Conservation (phyloP, 2,888 invertebrate species). For the Mesochorus sp. region DNA sequence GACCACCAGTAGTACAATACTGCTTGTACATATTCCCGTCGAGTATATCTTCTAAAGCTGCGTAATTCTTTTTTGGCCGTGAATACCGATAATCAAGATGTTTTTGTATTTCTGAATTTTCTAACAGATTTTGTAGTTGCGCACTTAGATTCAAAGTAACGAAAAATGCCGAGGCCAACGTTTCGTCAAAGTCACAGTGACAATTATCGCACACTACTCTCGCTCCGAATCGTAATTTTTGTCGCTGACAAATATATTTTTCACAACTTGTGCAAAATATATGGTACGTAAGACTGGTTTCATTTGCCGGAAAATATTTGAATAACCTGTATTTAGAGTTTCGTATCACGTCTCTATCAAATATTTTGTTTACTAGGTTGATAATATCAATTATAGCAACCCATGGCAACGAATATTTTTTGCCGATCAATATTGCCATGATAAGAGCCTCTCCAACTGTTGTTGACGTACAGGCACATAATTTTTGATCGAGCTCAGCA, state of each 20-base stretch:
- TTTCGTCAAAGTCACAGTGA: too few relatives aligned
- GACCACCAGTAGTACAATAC: neutral
- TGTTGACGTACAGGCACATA: too few relatives aligned
- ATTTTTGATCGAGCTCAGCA: too few relatives aligned
- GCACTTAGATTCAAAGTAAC: neutral
- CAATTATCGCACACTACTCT: too few relatives aligned
- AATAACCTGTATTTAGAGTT: conserved; percentile 36
- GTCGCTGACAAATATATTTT: too few relatives aligned
- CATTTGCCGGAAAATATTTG: conserved; percentile 25
- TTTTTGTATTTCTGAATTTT: neutral
- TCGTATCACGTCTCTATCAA: conserved; percentile 10
- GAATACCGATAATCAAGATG: neutral
- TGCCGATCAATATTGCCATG: conserved; percentile 19
- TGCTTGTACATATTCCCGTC: neutral
- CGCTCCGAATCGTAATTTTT: too few relatives aligned
- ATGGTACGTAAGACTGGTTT: neutral
- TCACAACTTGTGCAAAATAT: conserved; percentile 13
- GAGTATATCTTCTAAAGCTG: conserved; percentile 1
- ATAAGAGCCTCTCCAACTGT: conserved; percentile 21
- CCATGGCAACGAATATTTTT: conserved; percentile 12
- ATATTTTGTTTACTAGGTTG: conserved; percentile 31
- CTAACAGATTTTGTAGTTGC: conserved; percentile 3
- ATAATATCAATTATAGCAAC: conserved; percentile 25
- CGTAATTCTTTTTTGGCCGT: neutral
- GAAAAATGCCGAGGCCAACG: neutral